phyloP scores from a whole-genome alignment of 2,113 vertebrate species.

The Corythoichthys intestinalis region DNA sequence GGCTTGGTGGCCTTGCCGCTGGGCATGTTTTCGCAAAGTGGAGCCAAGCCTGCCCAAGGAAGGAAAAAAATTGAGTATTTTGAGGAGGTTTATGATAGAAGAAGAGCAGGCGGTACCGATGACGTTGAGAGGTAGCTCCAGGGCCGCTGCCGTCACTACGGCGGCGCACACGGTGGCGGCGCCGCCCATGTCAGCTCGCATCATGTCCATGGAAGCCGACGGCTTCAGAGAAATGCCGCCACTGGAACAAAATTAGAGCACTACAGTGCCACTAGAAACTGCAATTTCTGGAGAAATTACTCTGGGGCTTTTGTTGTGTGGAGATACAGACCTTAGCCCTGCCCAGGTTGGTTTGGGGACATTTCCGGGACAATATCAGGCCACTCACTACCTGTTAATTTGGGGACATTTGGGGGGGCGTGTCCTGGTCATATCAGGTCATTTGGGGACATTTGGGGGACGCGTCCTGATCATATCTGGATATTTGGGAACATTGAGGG shows the following conservation, averaged over 20 bases:
- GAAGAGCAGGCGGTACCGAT: slow-evolving; percentile 73
- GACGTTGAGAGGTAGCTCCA: slow-evolving; percentile 86
- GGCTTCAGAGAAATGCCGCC: slow-evolving; percentile 98
- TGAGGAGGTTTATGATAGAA: background rate
- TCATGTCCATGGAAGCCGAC: slow-evolving; percentile 87
- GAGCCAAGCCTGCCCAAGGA: slow-evolving; percentile 78
- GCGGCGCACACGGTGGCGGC: slow-evolving; percentile 90
- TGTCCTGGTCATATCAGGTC: no score
- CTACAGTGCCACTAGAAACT: no score
- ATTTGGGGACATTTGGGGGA: no score
- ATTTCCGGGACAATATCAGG: no score
- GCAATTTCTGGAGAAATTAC: no score
- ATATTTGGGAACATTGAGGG: no score
- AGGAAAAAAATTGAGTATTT: background rate
- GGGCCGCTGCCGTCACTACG: slow-evolving; percentile 85
- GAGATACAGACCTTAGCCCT: no score
- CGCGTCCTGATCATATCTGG: no score
- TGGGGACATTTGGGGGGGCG: no score
- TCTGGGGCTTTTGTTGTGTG: no score
- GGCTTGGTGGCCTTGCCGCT: slow-evolving; percentile 92
- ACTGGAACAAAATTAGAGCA: slow-evolving; percentile 51
- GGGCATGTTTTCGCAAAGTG: slow-evolving; percentile 98
- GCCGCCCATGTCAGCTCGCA: slow-evolving; percentile 97
- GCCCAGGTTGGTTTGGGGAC: no score
- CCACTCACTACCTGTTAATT: no score